Percentiles rank a stretch among this genome's conserved stretches.
phyloP scores from a whole-genome alignment of 2,797 vertebrate species.

The Argyrosomus regius region DNA sequence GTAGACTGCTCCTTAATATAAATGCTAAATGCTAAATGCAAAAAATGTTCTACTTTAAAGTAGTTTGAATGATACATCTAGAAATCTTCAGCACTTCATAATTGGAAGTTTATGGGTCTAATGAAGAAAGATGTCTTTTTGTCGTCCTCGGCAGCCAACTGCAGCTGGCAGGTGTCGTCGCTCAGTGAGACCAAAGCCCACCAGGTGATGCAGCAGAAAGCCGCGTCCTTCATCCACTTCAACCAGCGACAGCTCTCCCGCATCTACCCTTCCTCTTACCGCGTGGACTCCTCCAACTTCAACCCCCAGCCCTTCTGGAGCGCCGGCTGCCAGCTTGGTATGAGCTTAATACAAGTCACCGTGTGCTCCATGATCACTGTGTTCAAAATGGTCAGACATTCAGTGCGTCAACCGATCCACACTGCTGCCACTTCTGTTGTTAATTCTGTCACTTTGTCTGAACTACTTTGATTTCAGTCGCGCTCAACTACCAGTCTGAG shows the following conservation, averaged over 20 bases:
- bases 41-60: no score
- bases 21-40: no score
- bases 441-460: not conserved
- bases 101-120: not conserved
- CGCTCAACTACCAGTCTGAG: conserved; percentile 98
- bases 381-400: not conserved
- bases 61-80: no score
- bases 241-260: conserved; percentile 97
- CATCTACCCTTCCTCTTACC: conserved; percentile 96
- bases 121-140: not conserved
- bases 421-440: not conserved
- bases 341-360: fast-evolving
- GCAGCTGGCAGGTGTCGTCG: conserved; percentile 97
- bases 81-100: not conserved
- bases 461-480: conserved; percentile 84
- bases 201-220: conserved; percentile 96
- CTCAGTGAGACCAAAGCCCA: conserved; percentile 97
- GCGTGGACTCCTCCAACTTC: conserved; percentile 98
- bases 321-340: conserved; percentile 95
- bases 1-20: no score
- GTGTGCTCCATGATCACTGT: not conserved
- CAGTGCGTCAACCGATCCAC: not conserved
- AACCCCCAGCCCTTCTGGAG: conserved; percentile 99
- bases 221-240: conserved; percentile 89
- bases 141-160: conserved; percentile 77